A percentile compares a stretch with the other conserved stretches of the same genome.
Evolutionary conservation across 1,140 invertebrate genomes (phyloP).

Genomic region (Brachionus rotundiformis): DNA sequence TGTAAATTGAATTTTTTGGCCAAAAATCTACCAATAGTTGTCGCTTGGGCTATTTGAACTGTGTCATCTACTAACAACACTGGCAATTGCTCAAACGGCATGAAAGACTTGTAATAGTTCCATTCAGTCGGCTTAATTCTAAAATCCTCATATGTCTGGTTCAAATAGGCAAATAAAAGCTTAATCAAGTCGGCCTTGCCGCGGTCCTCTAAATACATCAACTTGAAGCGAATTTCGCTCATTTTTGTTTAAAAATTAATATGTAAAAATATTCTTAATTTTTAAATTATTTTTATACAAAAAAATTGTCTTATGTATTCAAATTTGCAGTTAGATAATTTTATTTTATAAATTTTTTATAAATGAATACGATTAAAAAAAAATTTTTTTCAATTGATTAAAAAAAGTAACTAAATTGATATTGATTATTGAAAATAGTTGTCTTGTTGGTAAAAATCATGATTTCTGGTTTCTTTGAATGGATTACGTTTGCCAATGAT

Average conservation of each 20-base stretch:
- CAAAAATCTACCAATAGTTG: slow-evolving; percentile 14
- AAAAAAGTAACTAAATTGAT: not conserved
- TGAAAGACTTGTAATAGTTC: slow-evolving; percentile 26
- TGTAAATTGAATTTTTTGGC: slow-evolving; percentile 35
- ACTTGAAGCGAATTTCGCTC: slow-evolving; percentile 11
- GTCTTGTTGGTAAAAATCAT: not conserved
- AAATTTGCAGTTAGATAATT: not conserved
- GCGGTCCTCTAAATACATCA: slow-evolving; percentile 40
- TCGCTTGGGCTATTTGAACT: not conserved
- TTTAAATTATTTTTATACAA: not conserved
- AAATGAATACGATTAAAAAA: not conserved
- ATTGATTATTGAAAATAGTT: not conserved
- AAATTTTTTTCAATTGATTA: not conserved
- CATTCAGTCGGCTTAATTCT: slow-evolving; percentile 25
- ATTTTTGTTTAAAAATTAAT: slow-evolving; percentile 45
- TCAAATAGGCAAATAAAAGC: slow-evolving; percentile 1
- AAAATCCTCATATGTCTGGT: slow-evolving; percentile 19
- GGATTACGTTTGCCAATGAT: slow-evolving; percentile 14
- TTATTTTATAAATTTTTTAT: not conserved
- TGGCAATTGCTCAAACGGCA: slow-evolving; percentile 41
- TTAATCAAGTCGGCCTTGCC: slow-evolving; percentile 40
- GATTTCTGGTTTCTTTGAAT: not conserved
- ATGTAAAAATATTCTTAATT: not conserved
- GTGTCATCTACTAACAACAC: not conserved
- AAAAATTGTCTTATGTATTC: not conserved